Conservation (phyloP, 2,797 vertebrate genomes). For the Hypotaenidia philippensis region DNA sequence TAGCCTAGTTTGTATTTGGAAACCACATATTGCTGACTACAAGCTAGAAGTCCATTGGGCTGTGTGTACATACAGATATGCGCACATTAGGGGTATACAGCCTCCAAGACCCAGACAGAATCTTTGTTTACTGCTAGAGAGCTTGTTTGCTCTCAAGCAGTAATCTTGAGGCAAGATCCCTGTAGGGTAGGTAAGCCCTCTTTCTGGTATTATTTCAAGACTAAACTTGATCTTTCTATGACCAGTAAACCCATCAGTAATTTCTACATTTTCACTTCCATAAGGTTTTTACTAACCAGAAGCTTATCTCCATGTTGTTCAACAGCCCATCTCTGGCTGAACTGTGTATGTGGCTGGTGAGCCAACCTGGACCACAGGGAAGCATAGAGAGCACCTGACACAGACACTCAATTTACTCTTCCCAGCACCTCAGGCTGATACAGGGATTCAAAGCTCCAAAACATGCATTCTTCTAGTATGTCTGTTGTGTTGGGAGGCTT, state of each 20-base stretch:
- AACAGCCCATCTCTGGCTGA: not conserved
- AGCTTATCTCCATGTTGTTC: not conserved
- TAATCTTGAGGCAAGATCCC: not conserved
- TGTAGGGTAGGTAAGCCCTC: not conserved
- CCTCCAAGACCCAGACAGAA: not conserved
- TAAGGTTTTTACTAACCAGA: not conserved
- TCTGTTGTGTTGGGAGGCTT: not conserved
- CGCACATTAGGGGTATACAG: not conserved
- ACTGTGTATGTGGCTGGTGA: fast-evolving
- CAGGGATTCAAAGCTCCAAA: not conserved
- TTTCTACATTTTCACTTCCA: not conserved
- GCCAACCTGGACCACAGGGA: not conserved
- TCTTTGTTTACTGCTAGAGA: not conserved
- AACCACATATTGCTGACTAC: not conserved
- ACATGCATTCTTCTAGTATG: fast-evolving
- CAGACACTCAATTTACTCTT: not conserved
- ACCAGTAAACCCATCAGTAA: not conserved
- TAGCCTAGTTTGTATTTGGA: not conserved
- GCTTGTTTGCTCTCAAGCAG: too few species aligned
- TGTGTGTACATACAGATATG: fast-evolving
- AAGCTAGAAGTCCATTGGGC: not conserved
- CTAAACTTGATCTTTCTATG: not conserved
- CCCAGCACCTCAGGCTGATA: not conserved
- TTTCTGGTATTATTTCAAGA: not conserved
- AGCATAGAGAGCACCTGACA: not conserved